Evolutionary conservation across 2,888 invertebrate species (phyloP).

Genomic region (Drosophila percnosoma): DNA sequence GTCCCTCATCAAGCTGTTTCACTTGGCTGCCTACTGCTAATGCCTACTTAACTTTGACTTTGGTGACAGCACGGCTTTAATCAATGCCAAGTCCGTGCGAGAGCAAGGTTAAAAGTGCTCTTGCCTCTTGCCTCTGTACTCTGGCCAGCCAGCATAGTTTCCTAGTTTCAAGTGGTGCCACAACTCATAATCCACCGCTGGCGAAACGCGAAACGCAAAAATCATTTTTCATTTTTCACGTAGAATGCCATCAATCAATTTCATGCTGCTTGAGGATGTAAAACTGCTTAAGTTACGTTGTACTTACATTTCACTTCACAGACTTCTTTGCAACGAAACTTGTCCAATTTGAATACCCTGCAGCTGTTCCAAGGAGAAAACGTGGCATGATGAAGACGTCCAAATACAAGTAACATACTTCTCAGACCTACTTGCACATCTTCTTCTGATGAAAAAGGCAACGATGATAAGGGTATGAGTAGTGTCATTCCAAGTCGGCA

Average conservation of each 20-base stretch:
- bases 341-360: conserved; percentile 8
- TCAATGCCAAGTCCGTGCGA: conserved; percentile 58
- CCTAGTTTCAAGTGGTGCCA: conserved; percentile 26
- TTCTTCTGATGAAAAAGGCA: neutral
- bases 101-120: conserved; percentile 54
- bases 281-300: conserved; percentile 76
- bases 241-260: conserved; percentile 73
- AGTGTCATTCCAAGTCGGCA: neutral
- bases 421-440: neutral
- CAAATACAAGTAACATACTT: neutral
- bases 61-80: conserved; percentile 69
- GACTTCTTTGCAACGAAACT: conserved; percentile 28
- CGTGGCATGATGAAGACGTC: neutral
- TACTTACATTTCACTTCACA: conserved; percentile 74
- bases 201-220: conserved; percentile 43
- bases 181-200: conserved; percentile 58
- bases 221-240: conserved; percentile 73
- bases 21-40: conserved; percentile 46
- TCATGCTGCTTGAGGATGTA: conserved; percentile 75
- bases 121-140: conserved; percentile 1
- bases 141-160: conserved; percentile 26
- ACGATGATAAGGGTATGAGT: neutral
- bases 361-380: neutral
- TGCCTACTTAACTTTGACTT: conserved; percentile 78
- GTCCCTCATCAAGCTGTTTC: conserved; percentile 1